These are phyloP conservation scores for Drosophila mimetica DNA, from an alignment of 2,888 invertebrate species.

Conservation along the genomic window DNA sequence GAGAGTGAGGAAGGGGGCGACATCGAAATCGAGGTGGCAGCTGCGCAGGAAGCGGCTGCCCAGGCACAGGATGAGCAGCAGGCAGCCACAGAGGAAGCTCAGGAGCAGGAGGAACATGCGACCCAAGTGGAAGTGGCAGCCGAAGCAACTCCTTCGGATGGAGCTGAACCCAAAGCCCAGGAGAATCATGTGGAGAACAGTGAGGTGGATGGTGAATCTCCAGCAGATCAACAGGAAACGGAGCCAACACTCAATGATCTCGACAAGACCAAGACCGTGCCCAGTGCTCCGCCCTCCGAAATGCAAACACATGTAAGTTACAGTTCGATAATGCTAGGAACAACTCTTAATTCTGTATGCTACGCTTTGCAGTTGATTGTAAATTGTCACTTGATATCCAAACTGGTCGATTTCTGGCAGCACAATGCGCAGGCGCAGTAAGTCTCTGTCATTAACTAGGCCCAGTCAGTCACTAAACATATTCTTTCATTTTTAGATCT, in stretches of 20 bases:
- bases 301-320: constrained; percentile 86
- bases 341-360: constrained; percentile 37
- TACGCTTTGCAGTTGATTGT: constrained; percentile 87
- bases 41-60: constrained; percentile 34
- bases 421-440: constrained; percentile 91
- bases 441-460: constrained; percentile 82
- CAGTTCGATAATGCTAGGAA: background rate
- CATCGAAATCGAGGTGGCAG: constrained; percentile 40
- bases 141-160: constrained; percentile 5
- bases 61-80: constrained; percentile 20
- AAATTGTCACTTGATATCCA: constrained; percentile 91
- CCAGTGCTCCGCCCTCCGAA: constrained; percentile 82
- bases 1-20: constrained; percentile 42
- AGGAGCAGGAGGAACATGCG: constrained; percentile 6
- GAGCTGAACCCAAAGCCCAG: background rate
- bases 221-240: constrained; percentile 18
- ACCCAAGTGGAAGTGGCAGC: constrained; percentile 23
- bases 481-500: constrained; percentile 78
- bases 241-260: constrained; percentile 52
- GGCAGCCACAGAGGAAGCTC: background rate
- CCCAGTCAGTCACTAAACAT: background rate
- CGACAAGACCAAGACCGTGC: constrained; percentile 63
- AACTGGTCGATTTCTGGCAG: constrained; percentile 92
- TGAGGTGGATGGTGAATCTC: constrained; percentile 11
- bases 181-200: constrained; percentile 50